These are phyloP conservation scores for Pseudococcus viburni DNA, from an alignment of 2,888 invertebrate genomes.

Conservation along the genomic window DNA sequence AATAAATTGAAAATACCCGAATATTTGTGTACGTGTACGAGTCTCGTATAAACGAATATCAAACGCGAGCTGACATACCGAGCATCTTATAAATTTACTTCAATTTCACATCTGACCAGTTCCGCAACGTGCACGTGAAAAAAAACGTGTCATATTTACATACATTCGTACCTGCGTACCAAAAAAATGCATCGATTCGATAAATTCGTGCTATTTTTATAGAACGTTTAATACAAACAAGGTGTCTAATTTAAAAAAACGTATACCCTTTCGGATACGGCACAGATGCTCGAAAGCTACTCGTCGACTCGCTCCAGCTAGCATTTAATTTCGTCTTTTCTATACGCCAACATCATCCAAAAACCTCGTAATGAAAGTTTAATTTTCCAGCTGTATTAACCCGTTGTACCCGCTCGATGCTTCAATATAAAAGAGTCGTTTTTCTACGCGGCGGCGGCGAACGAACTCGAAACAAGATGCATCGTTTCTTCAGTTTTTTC, in stretches of 20 bases:
- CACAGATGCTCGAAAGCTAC: not conserved
- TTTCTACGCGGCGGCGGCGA: not conserved
- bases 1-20: constrained; percentile 44
- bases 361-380: constrained; percentile 36
- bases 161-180: not conserved
- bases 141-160: not conserved
- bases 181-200: not conserved
- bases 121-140: not conserved
- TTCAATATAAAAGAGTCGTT: constrained; percentile 15
- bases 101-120: constrained; percentile 27
- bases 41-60: not conserved
- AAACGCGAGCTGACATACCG: not conserved
- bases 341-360: not conserved
- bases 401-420: constrained; percentile 1
- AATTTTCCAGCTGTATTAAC: constrained; percentile 39
- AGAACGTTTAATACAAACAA: not conserved
- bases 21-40: not conserved
- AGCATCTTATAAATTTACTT: constrained; percentile 13
- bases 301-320: not conserved
- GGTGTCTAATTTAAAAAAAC: not conserved
- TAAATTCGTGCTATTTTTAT: not conserved
- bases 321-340: not conserved
- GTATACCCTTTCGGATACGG: not conserved
- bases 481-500: not conserved
- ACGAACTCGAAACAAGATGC: not conserved